Conservation (phyloP, 1,140 invertebrate species). For the Spodoptera frugiperda region DNA sequence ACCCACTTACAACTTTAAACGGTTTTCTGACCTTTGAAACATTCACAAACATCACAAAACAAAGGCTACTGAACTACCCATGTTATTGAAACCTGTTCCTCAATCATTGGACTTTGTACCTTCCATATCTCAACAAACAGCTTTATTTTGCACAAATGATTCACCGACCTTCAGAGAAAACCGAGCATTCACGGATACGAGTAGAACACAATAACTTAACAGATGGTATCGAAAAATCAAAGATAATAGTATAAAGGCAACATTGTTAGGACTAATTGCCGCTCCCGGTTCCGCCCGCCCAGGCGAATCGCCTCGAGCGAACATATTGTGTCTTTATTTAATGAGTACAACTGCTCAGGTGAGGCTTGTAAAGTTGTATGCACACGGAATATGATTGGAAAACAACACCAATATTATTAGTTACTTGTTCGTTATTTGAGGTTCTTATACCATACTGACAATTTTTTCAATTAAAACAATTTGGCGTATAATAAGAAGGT, state of each 20-base stretch:
- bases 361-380: background rate
- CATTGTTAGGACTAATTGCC: conserved; percentile 61
- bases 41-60: background rate
- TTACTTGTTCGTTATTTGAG: too few relatives aligned
- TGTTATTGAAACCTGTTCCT: conserved; percentile 1
- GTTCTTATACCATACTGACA: too few relatives aligned
- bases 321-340: conserved; percentile 54
- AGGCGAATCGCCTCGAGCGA: conserved; percentile 42
- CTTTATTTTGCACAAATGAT: conserved; percentile 5
- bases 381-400: too few relatives aligned
- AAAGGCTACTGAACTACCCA: background rate
- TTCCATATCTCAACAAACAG: background rate
- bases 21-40: conserved; percentile 9
- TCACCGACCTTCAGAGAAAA: conserved; percentile 42
- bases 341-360: conserved; percentile 19
- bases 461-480: too few relatives aligned
- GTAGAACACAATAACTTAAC: conserved; percentile 33
- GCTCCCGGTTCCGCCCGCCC: conserved; percentile 58
- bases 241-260: conserved; percentile 57
- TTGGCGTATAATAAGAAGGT: too few relatives aligned
- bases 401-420: too few relatives aligned
- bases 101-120: conserved; percentile 4
- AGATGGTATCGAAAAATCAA: conserved; percentile 52
- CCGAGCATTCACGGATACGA: conserved; percentile 34
- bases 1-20: background rate